Conservation (phyloP, 2,113 vertebrate species). For the Pituophis catenifer region DNA sequence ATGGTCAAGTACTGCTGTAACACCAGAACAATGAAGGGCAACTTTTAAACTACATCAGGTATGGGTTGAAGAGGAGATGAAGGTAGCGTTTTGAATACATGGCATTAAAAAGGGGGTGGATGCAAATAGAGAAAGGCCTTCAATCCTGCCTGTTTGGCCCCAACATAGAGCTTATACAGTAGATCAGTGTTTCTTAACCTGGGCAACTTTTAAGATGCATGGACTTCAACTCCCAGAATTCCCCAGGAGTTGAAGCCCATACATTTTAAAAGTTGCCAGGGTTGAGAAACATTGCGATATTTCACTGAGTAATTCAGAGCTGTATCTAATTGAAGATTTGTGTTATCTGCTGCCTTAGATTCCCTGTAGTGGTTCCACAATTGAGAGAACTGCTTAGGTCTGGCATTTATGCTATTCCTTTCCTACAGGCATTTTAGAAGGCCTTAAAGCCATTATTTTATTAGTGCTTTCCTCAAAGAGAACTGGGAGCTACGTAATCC, state of each 20-base stretch:
- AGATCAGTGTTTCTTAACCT: neutral
- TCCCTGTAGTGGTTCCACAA: neutral
- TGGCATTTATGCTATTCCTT: neutral
- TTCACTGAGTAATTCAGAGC: neutral
- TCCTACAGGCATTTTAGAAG: neutral
- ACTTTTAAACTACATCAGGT: neutral
- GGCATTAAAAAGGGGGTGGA: neutral
- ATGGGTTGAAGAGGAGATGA: neutral
- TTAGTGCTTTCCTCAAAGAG: neutral
- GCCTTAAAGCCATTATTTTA: neutral
- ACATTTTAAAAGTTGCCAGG: neutral
- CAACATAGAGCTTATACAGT: neutral
- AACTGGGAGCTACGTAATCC: neutral
- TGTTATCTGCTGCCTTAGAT: neutral
- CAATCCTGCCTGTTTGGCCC: neutral
- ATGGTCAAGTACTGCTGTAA: neutral
- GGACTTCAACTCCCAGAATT: neutral
- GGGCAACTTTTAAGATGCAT: neutral
- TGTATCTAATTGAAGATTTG: neutral
- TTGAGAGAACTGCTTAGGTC: neutral
- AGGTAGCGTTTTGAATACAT: neutral
- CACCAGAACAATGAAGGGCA: neutral
- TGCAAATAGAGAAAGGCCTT: neutral
- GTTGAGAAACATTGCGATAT: neutral
- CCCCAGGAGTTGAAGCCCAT: neutral